A percentile compares a stretch with the other conserved stretches of the same genome.
Evolutionary conservation across 1,140 invertebrate species (phyloP).

Genomic region (Phortica variegata): DNA sequence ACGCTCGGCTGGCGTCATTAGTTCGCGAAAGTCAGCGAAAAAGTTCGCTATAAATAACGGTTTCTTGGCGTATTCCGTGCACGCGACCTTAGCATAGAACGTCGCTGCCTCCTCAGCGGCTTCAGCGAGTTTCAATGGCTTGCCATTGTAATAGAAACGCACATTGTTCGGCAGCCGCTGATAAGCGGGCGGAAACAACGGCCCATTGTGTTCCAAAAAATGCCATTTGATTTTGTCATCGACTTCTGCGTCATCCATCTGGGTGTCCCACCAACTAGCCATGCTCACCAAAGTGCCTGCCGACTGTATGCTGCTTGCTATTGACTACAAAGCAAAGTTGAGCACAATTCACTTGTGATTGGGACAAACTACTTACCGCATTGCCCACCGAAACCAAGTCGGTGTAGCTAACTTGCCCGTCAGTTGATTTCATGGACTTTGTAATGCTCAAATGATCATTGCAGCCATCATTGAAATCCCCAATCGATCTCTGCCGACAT

Average conservation of each 20-base stretch:
- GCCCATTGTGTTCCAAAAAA: slow-evolving; percentile 10
- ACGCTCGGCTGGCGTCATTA: slow-evolving; percentile 1
- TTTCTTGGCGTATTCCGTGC: background rate
- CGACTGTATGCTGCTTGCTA: no score
- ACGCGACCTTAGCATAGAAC: slow-evolving; percentile 4
- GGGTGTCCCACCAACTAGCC: no score
- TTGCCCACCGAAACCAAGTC: no score
- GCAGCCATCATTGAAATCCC: no score
- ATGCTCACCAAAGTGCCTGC: no score
- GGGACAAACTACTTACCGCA: no score
- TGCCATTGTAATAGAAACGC: slow-evolving; percentile 4
- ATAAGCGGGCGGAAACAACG: slow-evolving; percentile 1
- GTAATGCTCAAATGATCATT: no score
- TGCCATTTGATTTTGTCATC: slow-evolving; percentile 7
- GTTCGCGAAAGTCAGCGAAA: slow-evolving; percentile 5
- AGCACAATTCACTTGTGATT: no score
- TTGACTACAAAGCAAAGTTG: no score
- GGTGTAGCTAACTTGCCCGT: no score
- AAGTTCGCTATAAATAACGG: slow-evolving; percentile 2
- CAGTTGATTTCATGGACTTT: no score
- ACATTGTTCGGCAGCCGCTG: slow-evolving; percentile 3
- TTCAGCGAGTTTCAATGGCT: slow-evolving; percentile 1
- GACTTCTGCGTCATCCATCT: slow-evolving; percentile 6
- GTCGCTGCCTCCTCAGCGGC: slow-evolving; percentile 16
- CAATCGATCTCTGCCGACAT: no score